Conservation (phyloP, 2,888 invertebrate genomes). For the Mactromeris polynyma region DNA sequence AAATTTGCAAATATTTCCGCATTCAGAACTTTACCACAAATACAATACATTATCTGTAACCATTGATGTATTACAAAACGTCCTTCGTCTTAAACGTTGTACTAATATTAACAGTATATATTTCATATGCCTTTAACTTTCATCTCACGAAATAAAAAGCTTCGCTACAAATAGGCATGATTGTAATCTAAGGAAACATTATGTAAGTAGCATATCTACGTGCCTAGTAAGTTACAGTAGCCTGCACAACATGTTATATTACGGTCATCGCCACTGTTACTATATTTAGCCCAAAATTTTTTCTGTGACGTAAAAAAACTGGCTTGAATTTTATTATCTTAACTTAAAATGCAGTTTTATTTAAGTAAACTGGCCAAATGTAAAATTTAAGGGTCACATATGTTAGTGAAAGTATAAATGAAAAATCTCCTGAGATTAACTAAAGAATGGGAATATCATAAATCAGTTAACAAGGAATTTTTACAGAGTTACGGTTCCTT, state of each 20-base stretch:
- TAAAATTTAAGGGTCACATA: not conserved
- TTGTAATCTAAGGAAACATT: not conserved
- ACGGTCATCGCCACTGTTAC: not conserved
- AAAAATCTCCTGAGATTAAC: not conserved
- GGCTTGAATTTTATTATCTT: not conserved
- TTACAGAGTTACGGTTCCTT: not conserved
- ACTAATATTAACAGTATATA: not conserved
- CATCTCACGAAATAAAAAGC: no score
- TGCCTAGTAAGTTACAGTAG: not conserved
- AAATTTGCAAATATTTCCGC: no score
- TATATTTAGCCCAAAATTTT: not conserved
- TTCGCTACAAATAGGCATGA: not conserved
- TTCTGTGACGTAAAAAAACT: not conserved
- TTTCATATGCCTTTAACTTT: not conserved
- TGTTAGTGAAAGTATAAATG: no score
- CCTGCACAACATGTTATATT: not conserved
- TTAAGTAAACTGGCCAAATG: no score
- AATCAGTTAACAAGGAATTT: not conserved
- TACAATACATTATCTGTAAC: no score
- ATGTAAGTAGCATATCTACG: not conserved
- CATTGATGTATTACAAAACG: no score
- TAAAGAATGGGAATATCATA: not conserved
- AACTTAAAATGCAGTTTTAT: no score
- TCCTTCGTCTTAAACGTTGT: no score
- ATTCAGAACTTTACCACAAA: no score